These are phyloP conservation scores for Nasonia giraulti DNA, from an alignment of 1,140 invertebrate genomes.

Conservation along the genomic window DNA sequence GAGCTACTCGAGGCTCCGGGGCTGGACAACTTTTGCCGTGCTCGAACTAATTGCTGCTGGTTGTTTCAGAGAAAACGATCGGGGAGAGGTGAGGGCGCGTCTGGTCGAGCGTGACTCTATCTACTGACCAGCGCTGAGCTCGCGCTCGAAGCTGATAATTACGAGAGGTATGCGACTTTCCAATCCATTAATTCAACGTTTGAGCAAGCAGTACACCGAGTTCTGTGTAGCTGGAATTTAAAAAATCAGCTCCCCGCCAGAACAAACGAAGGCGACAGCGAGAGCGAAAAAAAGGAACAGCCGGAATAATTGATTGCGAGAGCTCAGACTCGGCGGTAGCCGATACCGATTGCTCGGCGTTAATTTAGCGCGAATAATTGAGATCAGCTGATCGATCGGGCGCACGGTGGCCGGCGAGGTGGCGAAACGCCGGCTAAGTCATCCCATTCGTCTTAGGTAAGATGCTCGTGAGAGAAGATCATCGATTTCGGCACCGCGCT, in stretches of 20 bases:
- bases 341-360: conserved; percentile 54
- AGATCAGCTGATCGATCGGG: conserved; percentile 69
- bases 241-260: neutral
- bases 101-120: no score
- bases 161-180: neutral
- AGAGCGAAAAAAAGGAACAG: conserved; percentile 1
- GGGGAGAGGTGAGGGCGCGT: no score
- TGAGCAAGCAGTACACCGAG: neutral
- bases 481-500: conserved; percentile 65
- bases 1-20: no score
- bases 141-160: neutral
- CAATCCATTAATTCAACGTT: neutral
- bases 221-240: neutral
- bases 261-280: neutral
- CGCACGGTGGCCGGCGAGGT: conserved; percentile 53
- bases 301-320: conserved; percentile 21
- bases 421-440: conserved; percentile 70
- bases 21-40: no score
- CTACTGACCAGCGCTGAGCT: no score
- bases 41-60: no score
- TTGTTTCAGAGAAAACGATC: no score
- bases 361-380: conserved; percentile 73
- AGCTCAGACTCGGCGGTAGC: neutral
- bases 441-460: conserved; percentile 72
- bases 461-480: conserved; percentile 71